A percentile compares a stretch with the other conserved stretches of the same genome.
These are phyloP conservation scores for Diabrotica undecimpunctata DNA, from an alignment of 1,140 invertebrate genomes.

Conservation along the genomic window DNA sequence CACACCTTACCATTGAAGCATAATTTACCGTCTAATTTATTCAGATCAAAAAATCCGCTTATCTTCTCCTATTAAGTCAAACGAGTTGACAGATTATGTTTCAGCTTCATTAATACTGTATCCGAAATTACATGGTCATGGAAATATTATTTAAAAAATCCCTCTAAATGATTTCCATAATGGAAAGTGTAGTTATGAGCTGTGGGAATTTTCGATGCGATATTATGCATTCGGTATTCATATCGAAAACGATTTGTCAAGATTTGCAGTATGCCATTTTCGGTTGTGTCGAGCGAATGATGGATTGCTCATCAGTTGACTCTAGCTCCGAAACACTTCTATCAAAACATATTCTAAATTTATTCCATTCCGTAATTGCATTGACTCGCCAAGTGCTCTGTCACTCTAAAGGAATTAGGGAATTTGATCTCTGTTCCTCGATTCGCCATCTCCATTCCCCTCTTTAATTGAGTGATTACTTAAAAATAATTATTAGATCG, in stretches of 20 bases:
- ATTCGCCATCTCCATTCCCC: conserved; percentile 20
- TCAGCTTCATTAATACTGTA: conserved; percentile 13
- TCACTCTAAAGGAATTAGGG: conserved; percentile 23
- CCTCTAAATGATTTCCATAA: not conserved
- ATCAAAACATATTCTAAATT: conserved; percentile 42
- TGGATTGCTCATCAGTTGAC: conserved; percentile 38
- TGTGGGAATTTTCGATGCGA: conserved; percentile 17
- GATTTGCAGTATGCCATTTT: conserved; percentile 39
- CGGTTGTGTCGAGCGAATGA: conserved; percentile 29
- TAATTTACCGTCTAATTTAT: conserved; percentile 15
- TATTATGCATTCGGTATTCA: conserved; percentile 36
- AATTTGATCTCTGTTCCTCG: conserved; percentile 19
- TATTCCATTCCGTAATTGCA: conserved; percentile 38
- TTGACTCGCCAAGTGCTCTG: conserved; percentile 32
- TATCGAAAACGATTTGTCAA: conserved; percentile 44
- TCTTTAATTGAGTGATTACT: conserved; percentile 27
- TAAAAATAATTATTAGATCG: conserved; percentile 30
- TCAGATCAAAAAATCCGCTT: conserved; percentile 5
- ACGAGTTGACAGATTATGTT: conserved; percentile 19
- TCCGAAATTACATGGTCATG: conserved; percentile 10
- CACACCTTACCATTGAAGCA: conserved; percentile 10
- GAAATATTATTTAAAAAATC: conserved; percentile 5
- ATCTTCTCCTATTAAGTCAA: conserved; percentile 3
- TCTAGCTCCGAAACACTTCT: conserved; percentile 36
- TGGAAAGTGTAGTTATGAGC: conserved; percentile 3